phyloP scores from a whole-genome alignment of 2,113 vertebrate species.

The Morone saxatilis region DNA sequence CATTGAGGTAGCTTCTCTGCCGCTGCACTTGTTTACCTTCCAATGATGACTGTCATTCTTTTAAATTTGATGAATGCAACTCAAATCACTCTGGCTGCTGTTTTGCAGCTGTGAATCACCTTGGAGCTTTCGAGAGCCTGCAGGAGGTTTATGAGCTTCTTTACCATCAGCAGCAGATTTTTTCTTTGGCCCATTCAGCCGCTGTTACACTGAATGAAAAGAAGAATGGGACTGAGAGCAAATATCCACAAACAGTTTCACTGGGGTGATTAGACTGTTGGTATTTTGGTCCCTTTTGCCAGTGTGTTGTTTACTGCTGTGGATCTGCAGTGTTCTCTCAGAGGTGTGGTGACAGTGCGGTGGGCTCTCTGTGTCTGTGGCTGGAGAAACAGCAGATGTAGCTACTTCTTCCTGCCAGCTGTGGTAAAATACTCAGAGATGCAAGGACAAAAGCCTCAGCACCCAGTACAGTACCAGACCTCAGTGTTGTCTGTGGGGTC shows the following conservation, averaged over 20 bases:
- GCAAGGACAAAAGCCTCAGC: constrained; percentile 22
- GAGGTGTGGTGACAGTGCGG: constrained; percentile 50
- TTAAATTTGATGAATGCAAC: constrained; percentile 41
- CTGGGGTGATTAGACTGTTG: constrained; percentile 71
- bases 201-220: constrained; percentile 28
- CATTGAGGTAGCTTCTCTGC: constrained; percentile 14
- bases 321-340: constrained; percentile 43
- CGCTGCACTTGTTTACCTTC: constrained; percentile 23
- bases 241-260: constrained; percentile 68
- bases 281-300: constrained; percentile 72
- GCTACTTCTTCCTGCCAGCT: constrained; percentile 60
- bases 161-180: constrained; percentile 36
- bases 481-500: neutral
- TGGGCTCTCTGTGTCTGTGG: constrained; percentile 31
- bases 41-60: constrained; percentile 46
- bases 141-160: constrained; percentile 44
- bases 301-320: constrained; percentile 67
- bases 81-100: constrained; percentile 44
- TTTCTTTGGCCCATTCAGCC: constrained; percentile 34
- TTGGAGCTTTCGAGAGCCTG: constrained; percentile 27
- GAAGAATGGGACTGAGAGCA: constrained; percentile 61
- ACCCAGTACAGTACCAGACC: neutral
- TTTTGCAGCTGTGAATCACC: constrained; percentile 59
- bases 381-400: constrained; percentile 66
- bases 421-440: constrained; percentile 40